phyloP scores from a whole-genome alignment of 2,113 vertebrate species.

The Nestor notabilis region DNA sequence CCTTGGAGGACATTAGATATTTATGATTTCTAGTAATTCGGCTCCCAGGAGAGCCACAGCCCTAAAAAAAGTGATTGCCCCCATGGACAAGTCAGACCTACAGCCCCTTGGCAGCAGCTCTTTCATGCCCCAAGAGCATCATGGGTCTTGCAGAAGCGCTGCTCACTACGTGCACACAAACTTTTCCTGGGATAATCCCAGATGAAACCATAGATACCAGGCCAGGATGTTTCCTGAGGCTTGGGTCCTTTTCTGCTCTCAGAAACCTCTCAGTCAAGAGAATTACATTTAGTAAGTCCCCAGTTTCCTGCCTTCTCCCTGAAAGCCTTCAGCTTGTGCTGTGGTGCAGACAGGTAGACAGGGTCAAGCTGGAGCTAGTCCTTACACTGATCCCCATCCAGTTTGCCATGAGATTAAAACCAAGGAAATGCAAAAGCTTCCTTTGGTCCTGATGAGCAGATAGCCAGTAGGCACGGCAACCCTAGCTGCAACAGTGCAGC shows the following conservation, averaged over 20 bases:
- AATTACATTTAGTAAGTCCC: background rate
- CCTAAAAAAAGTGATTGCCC: background rate
- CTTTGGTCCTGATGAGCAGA: background rate
- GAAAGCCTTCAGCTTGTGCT: background rate
- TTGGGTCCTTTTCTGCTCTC: background rate
- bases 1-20: background rate
- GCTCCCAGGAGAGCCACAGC: background rate
- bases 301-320: background rate
- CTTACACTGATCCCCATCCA: background rate
- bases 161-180: rapidly evolving
- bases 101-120: background rate
- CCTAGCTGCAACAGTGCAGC: background rate
- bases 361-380: background rate
- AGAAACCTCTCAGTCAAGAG: background rate
- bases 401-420: background rate
- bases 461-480: background rate
- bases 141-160: background rate
- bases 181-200: background rate
- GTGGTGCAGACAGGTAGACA: background rate
- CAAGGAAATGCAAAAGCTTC: background rate
- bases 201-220: background rate
- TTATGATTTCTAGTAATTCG: background rate
- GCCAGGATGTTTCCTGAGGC: background rate
- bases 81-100: background rate
- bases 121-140: rapidly evolving